Evolutionary conservation across 2,797 vertebrate genomes (phyloP).

Genomic region (Channallabes apus): DNA sequence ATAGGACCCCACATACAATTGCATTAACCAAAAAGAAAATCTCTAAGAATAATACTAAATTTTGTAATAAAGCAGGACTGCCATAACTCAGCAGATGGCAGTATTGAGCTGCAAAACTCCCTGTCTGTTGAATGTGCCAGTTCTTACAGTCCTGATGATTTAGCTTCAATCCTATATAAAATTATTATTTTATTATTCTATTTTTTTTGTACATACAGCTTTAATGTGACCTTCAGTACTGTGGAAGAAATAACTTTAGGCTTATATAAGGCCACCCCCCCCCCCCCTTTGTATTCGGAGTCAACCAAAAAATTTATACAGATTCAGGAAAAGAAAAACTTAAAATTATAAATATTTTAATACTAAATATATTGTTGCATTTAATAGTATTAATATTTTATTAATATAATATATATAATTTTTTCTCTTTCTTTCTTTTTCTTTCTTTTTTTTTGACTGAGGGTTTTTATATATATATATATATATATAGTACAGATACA

Average conservation of each 20-base stretch:
- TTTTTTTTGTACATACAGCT: not conserved
- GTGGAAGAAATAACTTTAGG: not conserved
- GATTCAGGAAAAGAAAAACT: too few species aligned
- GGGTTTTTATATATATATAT: not conserved
- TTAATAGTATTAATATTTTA: too few species aligned
- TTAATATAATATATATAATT: too few species aligned
- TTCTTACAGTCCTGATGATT: not conserved
- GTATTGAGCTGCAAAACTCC: conserved; percentile 9
- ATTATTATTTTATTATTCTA: too few species aligned
- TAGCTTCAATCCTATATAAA: not conserved
- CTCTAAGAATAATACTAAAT: too few species aligned
- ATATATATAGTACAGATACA: too few species aligned
- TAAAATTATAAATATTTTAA: too few species aligned
- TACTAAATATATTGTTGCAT: too few species aligned
- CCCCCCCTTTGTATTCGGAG: too few species aligned
- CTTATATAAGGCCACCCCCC: not conserved
- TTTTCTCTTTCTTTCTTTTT: too few species aligned
- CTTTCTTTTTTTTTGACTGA: too few species aligned
- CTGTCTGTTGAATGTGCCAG: not conserved
- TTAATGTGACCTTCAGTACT: not conserved
- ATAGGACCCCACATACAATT: not conserved
- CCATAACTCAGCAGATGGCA: conserved; percentile 26
- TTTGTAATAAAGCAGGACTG: not conserved
- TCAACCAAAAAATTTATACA: too few species aligned
- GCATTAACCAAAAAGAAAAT: not conserved